Conservation (phyloP, 2,888 invertebrate genomes). For the Trichogramma dendrolimi region DNA sequence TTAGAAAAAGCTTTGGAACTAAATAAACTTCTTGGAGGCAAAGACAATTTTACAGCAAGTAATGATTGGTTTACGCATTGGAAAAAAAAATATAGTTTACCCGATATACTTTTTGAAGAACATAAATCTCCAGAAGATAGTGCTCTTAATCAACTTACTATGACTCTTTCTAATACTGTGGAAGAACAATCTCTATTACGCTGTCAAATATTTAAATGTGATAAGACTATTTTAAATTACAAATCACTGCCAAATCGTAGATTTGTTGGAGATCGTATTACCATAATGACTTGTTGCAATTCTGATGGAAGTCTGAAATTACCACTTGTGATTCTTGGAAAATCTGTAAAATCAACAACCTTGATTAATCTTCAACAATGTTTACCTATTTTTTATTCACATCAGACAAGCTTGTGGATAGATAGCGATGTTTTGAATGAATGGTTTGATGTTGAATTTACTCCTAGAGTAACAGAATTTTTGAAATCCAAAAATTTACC, state of each 20-base stretch:
- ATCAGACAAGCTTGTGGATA: conserved; percentile 27
- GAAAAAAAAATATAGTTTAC: conserved; percentile 11
- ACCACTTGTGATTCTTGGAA: conserved; percentile 31
- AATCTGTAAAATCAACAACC: conserved; percentile 30
- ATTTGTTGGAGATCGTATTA: conserved; percentile 24
- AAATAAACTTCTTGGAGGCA: conserved; percentile 21
- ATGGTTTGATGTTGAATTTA: conserved; percentile 23
- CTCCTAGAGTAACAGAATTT: conserved; percentile 15
- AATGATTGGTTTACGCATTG: conserved; percentile 20
- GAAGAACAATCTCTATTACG: conserved; percentile 20
- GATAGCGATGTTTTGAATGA: conserved; percentile 19
- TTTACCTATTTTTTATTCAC: conserved; percentile 26
- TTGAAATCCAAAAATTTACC: conserved; percentile 12
- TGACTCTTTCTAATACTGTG: conserved; percentile 14
- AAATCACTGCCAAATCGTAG: conserved; percentile 16
- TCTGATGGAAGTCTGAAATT: conserved; percentile 29
- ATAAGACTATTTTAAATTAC: conserved; percentile 17
- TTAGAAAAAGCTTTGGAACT: conserved; percentile 23
- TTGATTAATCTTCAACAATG: conserved; percentile 27
- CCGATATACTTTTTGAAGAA: conserved; percentile 12
- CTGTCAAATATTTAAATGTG: conserved; percentile 24
- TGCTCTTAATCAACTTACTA: conserved; percentile 17
- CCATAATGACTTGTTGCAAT: conserved; percentile 31
- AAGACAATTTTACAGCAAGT: conserved; percentile 19
- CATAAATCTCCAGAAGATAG: conserved; percentile 13